These are phyloP conservation scores for Nerophis ophidion DNA, from an alignment of 2,113 vertebrate species.

Conservation along the genomic window DNA sequence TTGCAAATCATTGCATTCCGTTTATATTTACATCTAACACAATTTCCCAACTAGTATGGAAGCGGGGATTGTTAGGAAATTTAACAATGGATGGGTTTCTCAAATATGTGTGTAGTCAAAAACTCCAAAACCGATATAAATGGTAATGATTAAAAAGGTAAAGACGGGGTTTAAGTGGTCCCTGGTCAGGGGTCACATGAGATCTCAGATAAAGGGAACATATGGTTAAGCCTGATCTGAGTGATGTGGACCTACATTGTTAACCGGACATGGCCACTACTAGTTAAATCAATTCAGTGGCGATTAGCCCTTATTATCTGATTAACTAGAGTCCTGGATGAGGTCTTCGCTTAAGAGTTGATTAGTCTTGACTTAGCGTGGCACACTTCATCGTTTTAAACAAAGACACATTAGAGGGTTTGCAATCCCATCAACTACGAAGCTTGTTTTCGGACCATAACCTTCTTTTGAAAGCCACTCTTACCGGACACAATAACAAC, in stretches of 20 bases:
- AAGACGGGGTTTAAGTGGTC: background rate
- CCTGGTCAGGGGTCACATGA: constrained; percentile 12
- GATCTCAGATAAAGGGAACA: constrained; percentile 23
- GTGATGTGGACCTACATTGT: constrained; percentile 30
- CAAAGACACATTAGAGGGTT: constrained; percentile 14
- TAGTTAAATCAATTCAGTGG: constrained; percentile 48
- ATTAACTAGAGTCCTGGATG: constrained; percentile 53
- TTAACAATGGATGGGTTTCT: too few species aligned
- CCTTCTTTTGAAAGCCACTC: constrained; percentile 30
- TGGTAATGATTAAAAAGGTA: background rate
- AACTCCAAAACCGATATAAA: background rate
- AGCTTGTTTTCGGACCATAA: constrained; percentile 25
- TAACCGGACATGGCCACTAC: constrained; percentile 39
- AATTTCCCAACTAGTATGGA: too few species aligned
- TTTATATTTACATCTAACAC: too few species aligned
- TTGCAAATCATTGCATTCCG: too few species aligned
- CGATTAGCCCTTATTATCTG: constrained; percentile 61
- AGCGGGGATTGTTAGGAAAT: too few species aligned
- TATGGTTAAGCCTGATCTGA: constrained; percentile 37
- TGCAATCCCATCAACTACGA: constrained; percentile 23
- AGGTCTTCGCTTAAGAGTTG: constrained; percentile 46
- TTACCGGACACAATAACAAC: constrained; percentile 20
- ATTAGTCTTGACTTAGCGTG: constrained; percentile 39
- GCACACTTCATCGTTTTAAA: constrained; percentile 20
- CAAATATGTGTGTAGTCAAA: background rate